Evolutionary conservation across 2,113 vertebrate species (phyloP).

Genomic region (Equus quagga): DNA sequence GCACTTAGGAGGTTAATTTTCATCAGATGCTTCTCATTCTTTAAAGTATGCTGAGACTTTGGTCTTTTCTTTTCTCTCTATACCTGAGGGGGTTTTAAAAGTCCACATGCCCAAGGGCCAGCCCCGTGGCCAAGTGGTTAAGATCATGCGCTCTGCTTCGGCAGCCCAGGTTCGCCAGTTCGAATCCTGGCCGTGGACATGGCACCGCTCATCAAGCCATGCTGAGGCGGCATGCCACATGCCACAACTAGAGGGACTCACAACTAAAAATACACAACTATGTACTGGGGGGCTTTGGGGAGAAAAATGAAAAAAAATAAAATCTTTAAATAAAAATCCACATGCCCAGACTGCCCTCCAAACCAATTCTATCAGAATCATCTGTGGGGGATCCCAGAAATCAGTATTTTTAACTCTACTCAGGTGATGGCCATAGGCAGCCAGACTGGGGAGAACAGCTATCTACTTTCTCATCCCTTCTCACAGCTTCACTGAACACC

Average conservation of each 20-base stretch:
- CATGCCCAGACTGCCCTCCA: not conserved
- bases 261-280: no score
- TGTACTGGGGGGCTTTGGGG: no score
- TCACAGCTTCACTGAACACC: not conserved
- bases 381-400: not conserved
- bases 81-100: not conserved
- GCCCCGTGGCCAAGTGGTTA: no score
- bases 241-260: no score
- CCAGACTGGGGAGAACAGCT: not conserved
- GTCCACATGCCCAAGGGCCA: not conserved
- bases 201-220: no score
- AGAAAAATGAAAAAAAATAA: no score
- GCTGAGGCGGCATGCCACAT: no score
- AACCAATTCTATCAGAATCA: not conserved
- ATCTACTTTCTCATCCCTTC: not conserved
- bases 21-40: not conserved
- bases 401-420: not conserved
- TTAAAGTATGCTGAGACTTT: not conserved
- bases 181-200: no score
- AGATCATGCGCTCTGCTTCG: no score
- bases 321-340: not conserved
- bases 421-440: not conserved
- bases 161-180: no score
- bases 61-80: not conserved
- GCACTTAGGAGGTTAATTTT: not conserved